Percentiles rank a stretch among this genome's conserved stretches.
These are phyloP conservation scores for Drosophila pectinifera DNA, from an alignment of 1,140 invertebrate species.

Conservation along the genomic window DNA sequence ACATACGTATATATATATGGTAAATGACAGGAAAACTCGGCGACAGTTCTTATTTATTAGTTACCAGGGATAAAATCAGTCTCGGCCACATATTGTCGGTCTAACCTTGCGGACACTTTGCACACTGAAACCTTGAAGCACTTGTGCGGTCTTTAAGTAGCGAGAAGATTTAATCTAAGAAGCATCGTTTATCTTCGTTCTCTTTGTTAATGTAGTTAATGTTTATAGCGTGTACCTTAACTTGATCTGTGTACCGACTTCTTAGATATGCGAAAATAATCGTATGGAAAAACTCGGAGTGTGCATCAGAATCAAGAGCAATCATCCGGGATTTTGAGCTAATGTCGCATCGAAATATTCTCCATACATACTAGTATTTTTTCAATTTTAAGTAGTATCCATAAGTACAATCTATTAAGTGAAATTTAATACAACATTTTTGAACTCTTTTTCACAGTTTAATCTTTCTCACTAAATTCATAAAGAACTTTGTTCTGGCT, in stretches of 20 bases:
- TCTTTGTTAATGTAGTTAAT: constrained; percentile 17
- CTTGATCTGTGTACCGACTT: constrained; percentile 8
- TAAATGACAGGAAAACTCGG: background rate
- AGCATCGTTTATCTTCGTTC: constrained; percentile 25
- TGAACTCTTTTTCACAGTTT: background rate
- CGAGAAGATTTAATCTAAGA: constrained; percentile 18
- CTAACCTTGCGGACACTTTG: constrained; percentile 20
- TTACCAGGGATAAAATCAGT: constrained; percentile 32
- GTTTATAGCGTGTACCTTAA: constrained; percentile 20
- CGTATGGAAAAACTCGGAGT: background rate
- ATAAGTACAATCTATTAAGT: background rate
- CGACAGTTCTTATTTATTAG: background rate
- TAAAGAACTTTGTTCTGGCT: background rate
- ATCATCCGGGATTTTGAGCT: background rate
- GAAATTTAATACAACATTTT: background rate
- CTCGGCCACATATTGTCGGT: constrained; percentile 24
- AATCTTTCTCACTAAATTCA: background rate
- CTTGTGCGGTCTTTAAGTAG: constrained; percentile 24
- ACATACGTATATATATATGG: background rate
- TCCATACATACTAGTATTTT: background rate
- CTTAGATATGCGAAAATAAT: constrained; percentile 25
- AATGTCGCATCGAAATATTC: background rate
- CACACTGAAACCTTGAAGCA: constrained; percentile 36
- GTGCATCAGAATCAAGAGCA: background rate
- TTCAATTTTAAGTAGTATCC: background rate